Percentiles rank a stretch among this genome's conserved stretches.
phyloP scores from a whole-genome alignment of 2,797 vertebrate species.

The Parauchenoglanis ngamensis region DNA sequence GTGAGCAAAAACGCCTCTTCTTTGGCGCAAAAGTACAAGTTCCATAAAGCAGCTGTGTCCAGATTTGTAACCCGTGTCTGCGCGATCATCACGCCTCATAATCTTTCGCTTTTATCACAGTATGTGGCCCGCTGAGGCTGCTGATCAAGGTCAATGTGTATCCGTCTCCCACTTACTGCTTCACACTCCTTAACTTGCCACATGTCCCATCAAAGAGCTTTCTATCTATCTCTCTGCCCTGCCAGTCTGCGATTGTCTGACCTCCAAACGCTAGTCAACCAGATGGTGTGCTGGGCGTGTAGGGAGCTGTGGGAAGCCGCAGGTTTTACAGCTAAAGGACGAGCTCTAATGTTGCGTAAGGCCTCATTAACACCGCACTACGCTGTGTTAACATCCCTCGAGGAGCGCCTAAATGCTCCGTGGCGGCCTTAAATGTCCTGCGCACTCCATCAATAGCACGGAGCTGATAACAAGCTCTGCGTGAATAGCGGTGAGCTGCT shows the following conservation, averaged over 20 bases:
- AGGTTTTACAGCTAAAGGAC: conserved; percentile 47
- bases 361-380: conserved; percentile 45
- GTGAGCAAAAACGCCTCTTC: not conserved
- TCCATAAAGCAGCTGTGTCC: not conserved
- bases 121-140: conserved; percentile 36
- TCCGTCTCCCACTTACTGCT: conserved; percentile 32
- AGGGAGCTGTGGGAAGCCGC: conserved; percentile 36
- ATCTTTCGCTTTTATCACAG: conserved; percentile 34
- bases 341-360: conserved; percentile 42
- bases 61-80: conserved; percentile 19
- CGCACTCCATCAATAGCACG: conserved; percentile 46
- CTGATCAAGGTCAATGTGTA: conserved; percentile 49
- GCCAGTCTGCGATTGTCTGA: conserved; percentile 29
- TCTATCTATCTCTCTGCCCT: not conserved
- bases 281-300: conserved; percentile 47
- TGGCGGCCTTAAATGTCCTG: conserved; percentile 40
- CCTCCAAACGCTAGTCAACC: conserved; percentile 44
- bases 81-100: not conserved
- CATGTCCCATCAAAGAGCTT: conserved; percentile 41
- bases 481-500: conserved; percentile 22
- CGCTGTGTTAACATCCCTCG: conserved; percentile 49
- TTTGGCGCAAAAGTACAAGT: not conserved
- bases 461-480: conserved; percentile 37
- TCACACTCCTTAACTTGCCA: conserved; percentile 42
- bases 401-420: conserved; percentile 40